Evolutionary conservation across 2,888 invertebrate genomes (phyloP).

Genomic region (Rosalia funebris): DNA sequence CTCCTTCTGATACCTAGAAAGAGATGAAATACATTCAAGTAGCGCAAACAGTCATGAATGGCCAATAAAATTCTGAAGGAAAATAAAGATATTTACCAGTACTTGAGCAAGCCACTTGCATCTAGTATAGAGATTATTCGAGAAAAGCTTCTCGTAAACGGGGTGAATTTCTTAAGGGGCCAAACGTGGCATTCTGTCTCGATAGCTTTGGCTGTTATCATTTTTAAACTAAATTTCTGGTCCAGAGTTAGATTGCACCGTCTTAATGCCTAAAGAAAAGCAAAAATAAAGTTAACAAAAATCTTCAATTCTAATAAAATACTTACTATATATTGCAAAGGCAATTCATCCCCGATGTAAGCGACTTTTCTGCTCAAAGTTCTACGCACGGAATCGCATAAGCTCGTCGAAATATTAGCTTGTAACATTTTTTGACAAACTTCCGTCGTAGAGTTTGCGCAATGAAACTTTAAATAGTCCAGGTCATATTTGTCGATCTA

Average conservation of each 20-base stretch:
- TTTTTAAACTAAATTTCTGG: constrained; percentile 1
- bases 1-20: constrained; percentile 1
- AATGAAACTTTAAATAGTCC: background rate
- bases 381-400: background rate
- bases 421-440: background rate
- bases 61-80: background rate
- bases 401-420: background rate
- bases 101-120: background rate
- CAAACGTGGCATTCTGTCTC: constrained; percentile 35
- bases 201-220: constrained; percentile 1
- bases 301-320: background rate
- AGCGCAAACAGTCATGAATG: background rate
- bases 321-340: constrained; percentile 33
- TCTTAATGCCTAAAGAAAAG: background rate
- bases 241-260: background rate
- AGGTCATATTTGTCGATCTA: background rate
- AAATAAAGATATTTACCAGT: constrained; percentile 6
- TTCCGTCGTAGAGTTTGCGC: background rate
- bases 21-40: background rate
- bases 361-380: constrained; percentile 21
- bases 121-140: constrained; percentile 29
- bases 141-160: constrained; percentile 32
- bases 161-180: constrained; percentile 32
- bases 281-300: background rate
- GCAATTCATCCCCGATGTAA: constrained; percentile 34